These are phyloP conservation scores for Micromesistius poutassou DNA, from an alignment of 2,797 vertebrate genomes.

Conservation along the genomic window DNA sequence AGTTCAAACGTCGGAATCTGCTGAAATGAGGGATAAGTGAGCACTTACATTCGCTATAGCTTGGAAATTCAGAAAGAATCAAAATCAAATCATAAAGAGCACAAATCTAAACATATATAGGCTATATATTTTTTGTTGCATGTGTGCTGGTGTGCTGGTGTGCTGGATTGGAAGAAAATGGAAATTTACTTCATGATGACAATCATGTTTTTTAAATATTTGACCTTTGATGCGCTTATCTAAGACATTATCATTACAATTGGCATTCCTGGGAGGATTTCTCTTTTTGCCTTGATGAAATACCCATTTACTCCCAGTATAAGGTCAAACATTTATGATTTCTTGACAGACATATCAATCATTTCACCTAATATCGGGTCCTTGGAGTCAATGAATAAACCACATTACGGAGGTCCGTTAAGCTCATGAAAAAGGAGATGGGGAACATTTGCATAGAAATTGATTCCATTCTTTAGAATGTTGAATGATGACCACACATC, in stretches of 20 bases:
- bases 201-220: slow-evolving; percentile 13
- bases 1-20: background rate
- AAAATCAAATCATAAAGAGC: too few species aligned
- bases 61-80: too few species aligned
- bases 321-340: slow-evolving; percentile 66
- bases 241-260: slow-evolving; percentile 30
- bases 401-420: slow-evolving; percentile 68
- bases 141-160: background rate
- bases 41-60: too few species aligned
- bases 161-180: background rate
- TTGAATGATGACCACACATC: slow-evolving; percentile 64
- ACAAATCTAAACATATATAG: background rate
- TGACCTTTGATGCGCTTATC: slow-evolving; percentile 22
- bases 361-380: slow-evolving; percentile 62
- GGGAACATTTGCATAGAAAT: slow-evolving; percentile 80
- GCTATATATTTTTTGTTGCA: background rate
- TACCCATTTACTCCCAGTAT: slow-evolving; percentile 60
- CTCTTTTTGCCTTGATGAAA: slow-evolving; percentile 47
- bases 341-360: slow-evolving; percentile 67
- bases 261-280: slow-evolving; percentile 20
- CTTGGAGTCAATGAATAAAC: slow-evolving; percentile 68
- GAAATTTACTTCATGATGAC: background rate
- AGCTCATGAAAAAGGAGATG: slow-evolving; percentile 61
- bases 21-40: background rate
- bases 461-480: slow-evolving; percentile 70